Base-by-base conservation (phyloP, 2,888 invertebrate genomes). In the Meghimatium bilineatum region DNA sequence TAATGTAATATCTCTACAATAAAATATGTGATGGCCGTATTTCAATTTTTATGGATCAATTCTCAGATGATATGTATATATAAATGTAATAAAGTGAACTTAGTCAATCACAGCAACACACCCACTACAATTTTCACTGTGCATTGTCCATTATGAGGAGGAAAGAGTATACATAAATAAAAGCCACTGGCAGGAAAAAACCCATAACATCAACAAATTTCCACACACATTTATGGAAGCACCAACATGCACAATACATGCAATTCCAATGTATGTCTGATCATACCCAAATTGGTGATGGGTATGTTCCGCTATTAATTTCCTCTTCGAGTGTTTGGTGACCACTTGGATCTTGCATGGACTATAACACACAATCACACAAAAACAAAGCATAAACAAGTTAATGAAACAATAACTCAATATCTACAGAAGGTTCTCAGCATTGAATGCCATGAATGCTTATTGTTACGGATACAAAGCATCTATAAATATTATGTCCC, bases 231-330 rank as follows among this genome's bases (percentile, higher is more conserved):
- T n/a, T 36, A 74, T 38, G 49, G 60, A 81, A 69, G 52, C 60
- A 63, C 60, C 72, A 81, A 60, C 69, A 71, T 69, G 81, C 60
- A 72, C 60, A 56, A 38, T 81, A 71, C 23, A 52, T 29, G 17
- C 44, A 80, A 79, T 38, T 81, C 81, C 72, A 60, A 81, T 8
- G 36, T 44, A 74, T 66, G 78, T 66, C 36, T 79, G 29, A 66
- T 87, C 87, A 87, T 87, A 87, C 87, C 87, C 87, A 87, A 63
- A 87, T 83, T 63, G 82, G 84, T 49, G 85, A 83, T 74, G 85
- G 85, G 83, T 87, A 87, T 23, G 79, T 84, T 66, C 82, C 82
- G 29, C 81, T 84, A 29, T 74, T 80, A 52, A 83, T 67, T 44
- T 87, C 85, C 26, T 77, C 76, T n/a, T 87, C 87, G 63, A 83